Base-by-base conservation (phyloP, 2,888 invertebrate species). In the Campaea margaritaria region DNA sequence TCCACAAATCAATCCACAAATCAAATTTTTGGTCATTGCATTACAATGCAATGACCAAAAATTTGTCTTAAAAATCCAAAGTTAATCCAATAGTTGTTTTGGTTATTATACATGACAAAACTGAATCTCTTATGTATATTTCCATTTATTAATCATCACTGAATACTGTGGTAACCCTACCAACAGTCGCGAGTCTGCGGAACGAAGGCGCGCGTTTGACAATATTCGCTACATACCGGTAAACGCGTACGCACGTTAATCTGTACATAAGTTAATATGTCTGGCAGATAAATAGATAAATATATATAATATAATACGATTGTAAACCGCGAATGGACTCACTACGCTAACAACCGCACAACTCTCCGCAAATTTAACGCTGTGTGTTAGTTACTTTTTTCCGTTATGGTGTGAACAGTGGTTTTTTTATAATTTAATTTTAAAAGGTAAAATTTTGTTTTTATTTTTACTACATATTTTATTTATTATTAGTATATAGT, bases 181-280 rank as follows among this genome's bases (percentile, higher is more conserved):
- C 5, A 21, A 21, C n/a, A 44, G 51, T 47, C 27, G 55, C 60
- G 49, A 68, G 67, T 58, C 65, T 69, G 70, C 63, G 63, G 67
- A 68, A 60, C 63, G 58, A 59, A 63, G 63, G 58, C 58, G 57
- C 52, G 46, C 59, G 39, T 50, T 75, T 83, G 84, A 84, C 88
- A 88, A 87, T 87, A 87, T 88, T 88, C 83, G 88, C 89, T 79
- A 87, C 83, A 85, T 82, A 79, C 76, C 72, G 73, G 78, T 71
- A 73, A 73, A 72, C 73, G 70, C 62, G 64, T 62, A 59, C 67
- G 51, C 57, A 55, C 51, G 50, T 47, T 49, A 50, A 45, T 52
- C 27, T 47, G 48, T 50, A 28, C 47, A 44, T 38, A 46, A 47
- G 28, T 7, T 14, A 16, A 46, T 46, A 57, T 49, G 8, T 27